Evolutionary conservation across 2,888 invertebrate species (phyloP), one percentile per base, ranked within the genome.

Genomic region (Xestia xanthographa): DNA sequence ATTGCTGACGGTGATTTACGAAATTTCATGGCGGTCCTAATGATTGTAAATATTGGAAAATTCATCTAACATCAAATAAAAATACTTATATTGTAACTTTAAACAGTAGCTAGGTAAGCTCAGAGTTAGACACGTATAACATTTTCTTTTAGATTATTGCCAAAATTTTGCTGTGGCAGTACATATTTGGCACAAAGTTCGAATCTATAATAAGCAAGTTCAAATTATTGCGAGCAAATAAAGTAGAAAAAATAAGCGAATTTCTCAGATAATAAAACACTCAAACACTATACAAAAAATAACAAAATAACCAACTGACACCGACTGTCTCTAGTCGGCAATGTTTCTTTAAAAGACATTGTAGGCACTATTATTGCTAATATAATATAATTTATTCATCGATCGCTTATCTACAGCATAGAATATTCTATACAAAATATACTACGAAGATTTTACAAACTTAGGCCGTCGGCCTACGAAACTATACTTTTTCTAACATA

Each of bases 361-460:
- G 91, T 94, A 96, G 96, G 96, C 96, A 96, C 96, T 96, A 96
- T 94, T 96, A 96, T 96, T 96, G 96, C 96, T 96, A 96, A 93
- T 93, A 95, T 94, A 95, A 95, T 95, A 95, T 95, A 95, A 94
- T 94, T 95, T 94, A 94, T 92, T 91, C 91, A 88, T 91, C 80
- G 69, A 86, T 82, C 94, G 94, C 95, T 94, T 95, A 95, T 95
- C 95, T 95, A 96, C 95, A 96, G 95, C 95, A 93, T 91, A 93
- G 91, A 93, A 95, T 95, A 95, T 86, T 93, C 95, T 95, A 95
- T 95, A 96, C 95, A 95, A 96, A 95, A 96, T 95, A 95, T 94
- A 94, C 96, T 96, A 96, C 95, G 91, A 92, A 93, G 92, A 94
- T 93, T 94, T 95, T 94, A 95, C 94, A 95, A 92, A 92, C 87